Evolutionary conservation across 2,113 vertebrate species (phyloP), one percentile per base, ranked within the genome.

Genomic region (Plecturocebus donacophilus): DNA sequence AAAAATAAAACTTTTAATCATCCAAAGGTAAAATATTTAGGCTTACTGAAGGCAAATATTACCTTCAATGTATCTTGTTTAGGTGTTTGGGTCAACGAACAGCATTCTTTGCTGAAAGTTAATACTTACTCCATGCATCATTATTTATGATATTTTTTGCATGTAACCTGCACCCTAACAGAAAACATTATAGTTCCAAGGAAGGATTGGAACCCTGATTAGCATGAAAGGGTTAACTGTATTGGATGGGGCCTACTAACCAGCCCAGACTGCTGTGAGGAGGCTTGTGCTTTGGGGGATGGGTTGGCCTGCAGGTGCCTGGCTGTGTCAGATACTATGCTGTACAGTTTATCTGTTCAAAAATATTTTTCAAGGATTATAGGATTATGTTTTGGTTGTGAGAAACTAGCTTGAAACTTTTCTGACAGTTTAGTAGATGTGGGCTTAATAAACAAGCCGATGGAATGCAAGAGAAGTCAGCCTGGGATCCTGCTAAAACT

Each of bases 331-430:
- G 40, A 91, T 95, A 80, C 91, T 92, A 81, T 5, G 40, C 79
- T 79, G 30, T 54, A 87, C 19, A 45, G 73, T 84, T 86, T 97
- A 93, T 97, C 91, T 96, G 82, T 93, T 89, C 75, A 64, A 89
- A 64, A 96, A 93, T 96, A 96, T 64, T 97, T 97, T 94, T 87
- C 81, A 80, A 84, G 38, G 94, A 97, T 97, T 96, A 96, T 90
- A 96, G 56, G 87, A 96, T 97, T 96, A 95, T 91, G 61, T n/a
- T 95, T 79, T 81, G 70, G 80, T 93, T 80, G 84, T 85, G 94
- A 97, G 83, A 97, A 97, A 95, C 38, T 23, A 95, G 90, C 54
- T 85, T 97, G 80, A 97, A 95, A 79, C 52, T 61, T 90, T 97
- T 89, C 96, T 95, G 97, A 96, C 95, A 97, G 96, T 93, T 97